Evolutionary conservation across 2,888 invertebrate species (phyloP).

Genomic region (Merodon equestris): DNA sequence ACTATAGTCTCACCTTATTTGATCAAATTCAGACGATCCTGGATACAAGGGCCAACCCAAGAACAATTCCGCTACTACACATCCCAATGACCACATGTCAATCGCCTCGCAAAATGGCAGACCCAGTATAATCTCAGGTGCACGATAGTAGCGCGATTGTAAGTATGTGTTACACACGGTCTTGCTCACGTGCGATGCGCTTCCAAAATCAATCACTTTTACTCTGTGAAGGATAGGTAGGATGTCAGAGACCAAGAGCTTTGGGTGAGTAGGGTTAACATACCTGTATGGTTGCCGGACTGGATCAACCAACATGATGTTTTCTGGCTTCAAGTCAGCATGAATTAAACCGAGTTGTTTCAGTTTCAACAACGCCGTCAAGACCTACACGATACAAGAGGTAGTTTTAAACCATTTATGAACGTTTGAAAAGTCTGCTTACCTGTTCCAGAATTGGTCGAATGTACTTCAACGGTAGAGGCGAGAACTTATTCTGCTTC

Average conservation of each 20-base stretch:
- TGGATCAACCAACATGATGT: conserved; percentile 99
- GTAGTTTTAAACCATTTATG: not conserved
- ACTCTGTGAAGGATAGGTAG: conserved; percentile 84
- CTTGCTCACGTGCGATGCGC: conserved; percentile 99
- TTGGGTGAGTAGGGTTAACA: not conserved
- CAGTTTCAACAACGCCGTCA: conserved; percentile 84
- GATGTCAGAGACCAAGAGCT: not conserved
- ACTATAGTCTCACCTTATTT: conserved; percentile 85
- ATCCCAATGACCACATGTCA: conserved; percentile 99
- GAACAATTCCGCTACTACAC: conserved; percentile 99
- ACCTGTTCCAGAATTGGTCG: conserved; percentile 99
- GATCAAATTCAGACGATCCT: conserved; percentile 99
- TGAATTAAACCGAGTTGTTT: conserved; percentile 99
- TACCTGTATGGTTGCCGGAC: conserved; percentile 93
- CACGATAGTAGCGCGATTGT: conserved; percentile 98
- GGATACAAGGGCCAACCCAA: conserved; percentile 99
- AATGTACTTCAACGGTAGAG: conserved; percentile 98
- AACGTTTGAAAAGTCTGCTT: conserved; percentile 37
- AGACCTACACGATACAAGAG: conserved; percentile 73
- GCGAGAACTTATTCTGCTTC: conserved; percentile 99
- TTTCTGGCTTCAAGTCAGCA: conserved; percentile 99
- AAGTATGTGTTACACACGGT: conserved; percentile 99
- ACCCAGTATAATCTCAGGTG: conserved; percentile 97
- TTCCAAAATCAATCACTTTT: conserved; percentile 99
- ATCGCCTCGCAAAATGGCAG: conserved; percentile 99